Evolutionary conservation across 2,888 invertebrate species (phyloP).

Genomic region (Mystacides longicornis): DNA sequence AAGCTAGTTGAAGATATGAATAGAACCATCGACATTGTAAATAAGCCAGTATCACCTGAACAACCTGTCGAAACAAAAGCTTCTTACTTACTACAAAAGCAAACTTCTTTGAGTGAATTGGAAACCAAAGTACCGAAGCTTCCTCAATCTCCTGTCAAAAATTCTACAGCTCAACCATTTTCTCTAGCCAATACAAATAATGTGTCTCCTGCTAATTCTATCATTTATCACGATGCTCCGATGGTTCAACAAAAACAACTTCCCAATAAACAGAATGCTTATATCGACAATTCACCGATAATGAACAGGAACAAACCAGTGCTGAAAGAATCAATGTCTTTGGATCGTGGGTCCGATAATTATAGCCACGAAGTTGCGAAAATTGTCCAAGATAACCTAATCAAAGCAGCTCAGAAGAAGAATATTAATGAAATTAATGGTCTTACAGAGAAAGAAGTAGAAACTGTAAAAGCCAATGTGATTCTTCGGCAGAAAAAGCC

Average conservation of each 20-base stretch:
- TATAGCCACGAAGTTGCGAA: constrained; percentile 15
- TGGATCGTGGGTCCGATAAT: constrained; percentile 17
- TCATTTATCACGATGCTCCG: constrained; percentile 35
- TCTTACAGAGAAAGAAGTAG: constrained; percentile 11
- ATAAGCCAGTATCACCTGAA: constrained; percentile 12
- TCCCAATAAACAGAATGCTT: constrained; percentile 34
- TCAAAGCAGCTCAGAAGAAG: constrained; percentile 22
- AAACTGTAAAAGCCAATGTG: constrained; percentile 19
- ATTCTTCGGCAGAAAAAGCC: constrained; percentile 16
- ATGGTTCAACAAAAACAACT: constrained; percentile 33
- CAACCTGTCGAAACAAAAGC: constrained; percentile 28
- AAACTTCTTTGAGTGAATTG: constrained; percentile 40
- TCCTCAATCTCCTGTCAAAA: constrained; percentile 32
- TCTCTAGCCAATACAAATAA: constrained; percentile 5
- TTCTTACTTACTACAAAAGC: constrained; percentile 38
- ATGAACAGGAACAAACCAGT: constrained; percentile 14
- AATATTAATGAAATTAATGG: constrained; percentile 7
- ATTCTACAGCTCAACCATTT: constrained; percentile 38
- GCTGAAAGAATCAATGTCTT: constrained; percentile 18
- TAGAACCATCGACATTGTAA: constrained; percentile 36
- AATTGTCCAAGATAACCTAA: constrained; percentile 19
- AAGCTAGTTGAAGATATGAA: constrained; percentile 63
- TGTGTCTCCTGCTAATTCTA: constrained; percentile 10
- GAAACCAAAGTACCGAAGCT: constrained; percentile 9
- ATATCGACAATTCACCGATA: constrained; percentile 32